Conservation (phyloP, 2,888 invertebrate genomes). For the Cremastinae sp. region DNA sequence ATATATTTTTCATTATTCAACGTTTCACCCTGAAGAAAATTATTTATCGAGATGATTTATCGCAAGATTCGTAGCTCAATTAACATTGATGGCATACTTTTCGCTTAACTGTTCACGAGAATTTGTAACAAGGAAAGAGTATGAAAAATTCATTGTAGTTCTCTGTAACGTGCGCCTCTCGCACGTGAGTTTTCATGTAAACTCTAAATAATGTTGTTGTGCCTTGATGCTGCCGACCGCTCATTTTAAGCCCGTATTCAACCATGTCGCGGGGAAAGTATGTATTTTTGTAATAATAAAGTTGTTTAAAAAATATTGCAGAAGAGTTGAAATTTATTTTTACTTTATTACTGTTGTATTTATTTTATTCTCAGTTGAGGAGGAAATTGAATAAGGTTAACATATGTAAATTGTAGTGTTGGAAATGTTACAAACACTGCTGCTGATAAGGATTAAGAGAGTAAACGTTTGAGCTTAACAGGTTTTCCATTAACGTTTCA, state of each 20-base stretch:
- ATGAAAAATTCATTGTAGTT: not conserved
- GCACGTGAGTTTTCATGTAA: constrained; percentile 19
- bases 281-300: constrained; percentile 63
- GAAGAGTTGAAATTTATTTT: no score
- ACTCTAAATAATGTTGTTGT: constrained; percentile 28
- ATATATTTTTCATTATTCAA: constrained; percentile 5
- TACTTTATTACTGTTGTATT: not conserved
- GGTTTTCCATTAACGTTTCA: not conserved
- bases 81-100: not conserved
- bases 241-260: constrained; percentile 52
- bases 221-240: constrained; percentile 52
- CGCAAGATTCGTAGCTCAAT: not conserved
- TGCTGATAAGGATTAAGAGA: no score
- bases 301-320: constrained; percentile 58
- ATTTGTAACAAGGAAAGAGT: not conserved
- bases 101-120: not conserved
- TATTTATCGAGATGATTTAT: constrained; percentile 18
- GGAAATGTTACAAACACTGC: no score
- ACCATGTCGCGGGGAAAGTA: constrained; percentile 52
- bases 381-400: no score
- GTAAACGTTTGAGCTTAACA: no score
- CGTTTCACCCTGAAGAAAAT: constrained; percentile 1
- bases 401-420: no score
- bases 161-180: not conserved
- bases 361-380: no score